These are phyloP conservation scores for Lycocorax pyrrhopterus DNA, from an alignment of 2,113 vertebrate species.

Conservation along the genomic window DNA sequence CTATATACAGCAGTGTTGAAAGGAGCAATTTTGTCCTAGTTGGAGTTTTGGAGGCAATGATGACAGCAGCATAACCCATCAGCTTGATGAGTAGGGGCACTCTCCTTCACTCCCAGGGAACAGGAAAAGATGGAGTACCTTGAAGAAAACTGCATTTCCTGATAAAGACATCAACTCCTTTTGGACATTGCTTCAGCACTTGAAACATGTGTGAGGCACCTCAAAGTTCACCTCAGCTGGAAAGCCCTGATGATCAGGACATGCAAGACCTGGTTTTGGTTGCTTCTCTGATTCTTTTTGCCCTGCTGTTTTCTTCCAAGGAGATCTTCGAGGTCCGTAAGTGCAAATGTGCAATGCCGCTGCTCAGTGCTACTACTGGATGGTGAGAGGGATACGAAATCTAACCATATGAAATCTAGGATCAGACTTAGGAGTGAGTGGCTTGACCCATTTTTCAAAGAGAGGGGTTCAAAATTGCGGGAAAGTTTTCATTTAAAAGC, in stretches of 20 bases:
- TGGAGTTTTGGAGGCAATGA: background rate
- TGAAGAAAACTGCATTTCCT: background rate
- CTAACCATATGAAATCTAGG: background rate
- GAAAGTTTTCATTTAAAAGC: background rate
- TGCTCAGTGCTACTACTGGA: accelerated
- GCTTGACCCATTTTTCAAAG: background rate
- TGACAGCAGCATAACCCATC: background rate
- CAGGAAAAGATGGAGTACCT: background rate
- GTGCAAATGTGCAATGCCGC: background rate
- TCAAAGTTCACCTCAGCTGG: background rate
- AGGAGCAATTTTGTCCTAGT: background rate
- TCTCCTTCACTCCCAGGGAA: background rate
- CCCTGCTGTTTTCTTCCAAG: background rate
- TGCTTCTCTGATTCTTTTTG: background rate
- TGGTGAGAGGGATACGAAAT: background rate
- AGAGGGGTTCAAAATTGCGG: background rate
- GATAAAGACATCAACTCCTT: background rate
- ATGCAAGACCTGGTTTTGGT: background rate
- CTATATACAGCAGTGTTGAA: background rate
- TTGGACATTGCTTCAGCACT: background rate
- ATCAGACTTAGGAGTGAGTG: background rate
- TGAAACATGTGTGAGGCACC: background rate
- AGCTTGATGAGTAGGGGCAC: background rate
- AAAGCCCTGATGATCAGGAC: background rate
- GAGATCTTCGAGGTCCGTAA: background rate